Base-by-base conservation (phyloP, 2,797 vertebrate genomes). In the Schizopygopsis pylzovi region DNA sequence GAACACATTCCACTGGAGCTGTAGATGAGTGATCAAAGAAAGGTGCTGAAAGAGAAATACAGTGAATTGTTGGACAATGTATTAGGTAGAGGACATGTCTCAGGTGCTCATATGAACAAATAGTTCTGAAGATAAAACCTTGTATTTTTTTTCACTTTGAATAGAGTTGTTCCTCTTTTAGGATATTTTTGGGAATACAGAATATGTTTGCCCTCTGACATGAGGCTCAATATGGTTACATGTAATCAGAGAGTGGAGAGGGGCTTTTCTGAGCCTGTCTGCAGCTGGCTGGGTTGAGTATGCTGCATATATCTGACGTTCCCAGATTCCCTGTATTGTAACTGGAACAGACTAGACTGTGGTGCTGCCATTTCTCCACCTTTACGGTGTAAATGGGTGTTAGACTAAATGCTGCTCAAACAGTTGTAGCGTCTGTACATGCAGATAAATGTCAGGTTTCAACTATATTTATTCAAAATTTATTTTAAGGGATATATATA, bases 201-300 rank as follows among this genome's bases (percentile, higher is more conserved):
- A 47, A 15, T 75, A 65, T 73, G 67, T 85, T 81, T 85, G 84
- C 43, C 56, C 70, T 81, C 37, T 75, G 84, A 81, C 84, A 81
- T 20, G 4, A 65, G n/a, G 78, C 84, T 85, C 78, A 81, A 43
- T 54, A 81, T 85, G 78, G 84, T 75, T 81, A 73, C 84, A 81
- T 73, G 84, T 73, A 81, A 73, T 81, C 70, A 81, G 84, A 81
- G 84, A 75, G 28, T 43, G 16, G 22, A 20, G 78, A 73, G 52
- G 41, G 68, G 43, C 28, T 78, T 81, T 80, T 80, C 56, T 80
- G 15, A 61, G 33, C 70, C 33, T 12, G 76, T 71, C 76, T 79
- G 43, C 52, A 79, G 83, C 76, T 72, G 65, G 28, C n/a, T 68
- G 37, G 61, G 61, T 68, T 47, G 61, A 12, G 16, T 68, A 22